A percentile compares a stretch with the other conserved stretches of the same genome.
phyloP scores from a whole-genome alignment of 2,113 vertebrate species.

The Corythaixoides concolor region DNA sequence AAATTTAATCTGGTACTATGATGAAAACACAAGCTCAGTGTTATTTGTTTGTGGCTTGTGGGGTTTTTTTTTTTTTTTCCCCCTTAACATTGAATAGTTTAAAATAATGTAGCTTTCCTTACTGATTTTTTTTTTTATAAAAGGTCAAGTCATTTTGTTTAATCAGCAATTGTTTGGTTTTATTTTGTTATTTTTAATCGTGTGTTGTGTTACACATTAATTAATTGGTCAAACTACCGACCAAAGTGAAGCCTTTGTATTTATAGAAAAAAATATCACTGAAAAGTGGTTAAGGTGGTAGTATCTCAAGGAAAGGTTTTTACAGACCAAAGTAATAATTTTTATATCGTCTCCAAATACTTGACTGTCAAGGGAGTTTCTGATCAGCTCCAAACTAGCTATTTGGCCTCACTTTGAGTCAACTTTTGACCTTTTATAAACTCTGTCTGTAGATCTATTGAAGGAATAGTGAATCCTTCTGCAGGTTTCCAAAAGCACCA shows the following conservation, averaged over 20 bases:
- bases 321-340: neutral
- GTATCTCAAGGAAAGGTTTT: neutral
- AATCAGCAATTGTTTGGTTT: neutral
- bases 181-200: neutral
- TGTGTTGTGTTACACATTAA: neutral
- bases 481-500: neutral
- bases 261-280: neutral
- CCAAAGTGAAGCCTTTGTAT: neutral
- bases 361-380: neutral
- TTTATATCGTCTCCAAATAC: neutral
- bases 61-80: neutral
- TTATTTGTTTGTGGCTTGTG: neutral
- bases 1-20: neutral
- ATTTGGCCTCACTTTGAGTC: neutral
- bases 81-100: neutral
- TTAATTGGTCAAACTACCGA: neutral
- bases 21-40: neutral
- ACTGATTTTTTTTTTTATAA: neutral
- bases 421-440: neutral
- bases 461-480: neutral
- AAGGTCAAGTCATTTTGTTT: neutral
- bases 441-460: neutral
- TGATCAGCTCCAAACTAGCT: neutral
- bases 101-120: neutral
- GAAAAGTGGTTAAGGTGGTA: neutral